Evolutionary conservation across 1,140 invertebrate genomes (phyloP).

Genomic region (Solenopsis fugax): DNA sequence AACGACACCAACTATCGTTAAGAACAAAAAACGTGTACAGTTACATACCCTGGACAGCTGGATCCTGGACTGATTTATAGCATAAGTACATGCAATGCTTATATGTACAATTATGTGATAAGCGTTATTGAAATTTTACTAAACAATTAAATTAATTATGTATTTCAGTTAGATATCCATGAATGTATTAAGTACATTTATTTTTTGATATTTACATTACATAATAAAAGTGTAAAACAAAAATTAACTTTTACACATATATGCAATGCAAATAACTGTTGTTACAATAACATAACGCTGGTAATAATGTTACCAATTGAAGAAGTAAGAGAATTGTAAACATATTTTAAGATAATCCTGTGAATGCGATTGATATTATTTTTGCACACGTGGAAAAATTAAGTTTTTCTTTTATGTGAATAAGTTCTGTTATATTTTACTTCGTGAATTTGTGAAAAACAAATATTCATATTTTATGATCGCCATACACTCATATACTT

Average conservation of each 20-base stretch:
- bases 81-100: too few relatives aligned
- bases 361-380: constrained; percentile 32
- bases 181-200: neutral
- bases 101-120: neutral
- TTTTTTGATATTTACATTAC: neutral
- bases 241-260: neutral
- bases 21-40: too few relatives aligned
- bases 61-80: too few relatives aligned
- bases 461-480: constrained; percentile 41
- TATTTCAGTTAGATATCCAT: neutral
- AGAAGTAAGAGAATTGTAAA: constrained; percentile 21
- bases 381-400: constrained; percentile 35
- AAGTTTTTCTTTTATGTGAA: constrained; percentile 17
- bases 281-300: neutral
- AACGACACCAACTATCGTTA: too few relatives aligned
- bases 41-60: too few relatives aligned
- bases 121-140: neutral
- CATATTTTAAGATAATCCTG: neutral
- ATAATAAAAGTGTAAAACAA: constrained; percentile 8
- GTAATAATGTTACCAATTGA: neutral
- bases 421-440: constrained; percentile 57
- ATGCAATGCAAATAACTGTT: neutral
- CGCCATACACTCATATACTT: constrained; percentile 15
- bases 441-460: constrained; percentile 28
- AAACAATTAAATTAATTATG: neutral